Evolutionary conservation across 2,888 invertebrate species (phyloP), one percentile per base, ranked within the genome.

Genomic region (Drosophila glabriapex): DNA sequence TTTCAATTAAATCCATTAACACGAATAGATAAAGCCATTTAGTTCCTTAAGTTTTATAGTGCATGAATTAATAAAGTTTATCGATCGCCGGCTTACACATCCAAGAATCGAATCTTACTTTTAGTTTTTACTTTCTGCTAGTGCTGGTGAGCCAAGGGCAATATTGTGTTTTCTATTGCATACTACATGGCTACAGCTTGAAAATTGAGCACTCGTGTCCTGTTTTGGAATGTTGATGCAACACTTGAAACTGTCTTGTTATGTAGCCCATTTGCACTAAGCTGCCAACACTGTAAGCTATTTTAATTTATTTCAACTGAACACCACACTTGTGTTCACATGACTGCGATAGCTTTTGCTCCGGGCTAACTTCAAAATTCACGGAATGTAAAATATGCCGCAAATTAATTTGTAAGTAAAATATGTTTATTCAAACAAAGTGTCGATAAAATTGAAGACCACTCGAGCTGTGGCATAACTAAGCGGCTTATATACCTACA

Each of bases 331-430:
- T 46, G 58, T n/a, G 35, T 39, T 49, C 10, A 25, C 28, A n/a
- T 19, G 33, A 4, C 37, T 22, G 25, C 25, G 22, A 31, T 22
- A 52, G 19, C 25, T 39, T 39, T 29, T 28, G n/a, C 29, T 62
- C 16, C 14, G 4, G 25, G 43, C 12, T 14, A 60, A 60, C 31
- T 60, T 29, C 37, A 67, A 61, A 58, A 50, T 76, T 61, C 56
- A 43, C 29, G 29, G 35, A 67, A 31, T 68, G 39, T 28, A 10
- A 53, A 56, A 78, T 49, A 61, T 61, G 53, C 63, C 41, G 12
- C 61, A 76, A 80, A 71, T 80, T 80, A 67, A 74, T 70, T 62
- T 75, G 46, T 33, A 37, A 16, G 16, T n/a, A 53, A 61, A 63
- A 64, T 54, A 67, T 61, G 37, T 50, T 64, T 46, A 52, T 53